Evolutionary conservation across 1,140 invertebrate species (phyloP).

Genomic region (Trichonephila inaurata): DNA sequence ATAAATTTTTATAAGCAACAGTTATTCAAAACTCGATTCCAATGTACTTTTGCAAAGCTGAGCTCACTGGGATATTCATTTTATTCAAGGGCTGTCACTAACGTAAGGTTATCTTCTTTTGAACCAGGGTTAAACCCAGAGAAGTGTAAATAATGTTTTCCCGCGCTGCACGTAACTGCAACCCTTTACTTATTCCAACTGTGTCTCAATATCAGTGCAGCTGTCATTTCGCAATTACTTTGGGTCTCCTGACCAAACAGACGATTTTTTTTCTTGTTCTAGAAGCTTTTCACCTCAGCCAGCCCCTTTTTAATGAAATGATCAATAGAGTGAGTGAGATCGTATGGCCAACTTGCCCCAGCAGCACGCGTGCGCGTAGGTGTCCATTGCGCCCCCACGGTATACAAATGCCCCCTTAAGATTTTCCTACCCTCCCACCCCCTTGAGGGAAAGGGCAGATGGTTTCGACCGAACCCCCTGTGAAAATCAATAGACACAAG

Average conservation of each 20-base stretch:
- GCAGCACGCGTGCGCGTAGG: conserved; percentile 52
- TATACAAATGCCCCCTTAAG: conserved; percentile 63
- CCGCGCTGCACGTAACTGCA: not conserved
- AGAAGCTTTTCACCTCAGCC: conserved; percentile 19
- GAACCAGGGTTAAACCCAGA: not conserved
- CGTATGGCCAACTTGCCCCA: conserved; percentile 30
- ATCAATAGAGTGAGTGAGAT: conserved; percentile 67
- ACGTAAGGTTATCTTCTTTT: not conserved
- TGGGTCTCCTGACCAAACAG: conserved; percentile 46
- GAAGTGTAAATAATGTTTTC: not conserved
- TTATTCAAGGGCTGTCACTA: not conserved
- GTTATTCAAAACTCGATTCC: too few species aligned
- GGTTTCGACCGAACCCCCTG: conserved; percentile 72
- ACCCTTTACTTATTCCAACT: not conserved
- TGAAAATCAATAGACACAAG: conserved; percentile 74
- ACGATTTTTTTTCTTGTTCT: conserved; percentile 45
- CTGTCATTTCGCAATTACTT: conserved; percentile 51
- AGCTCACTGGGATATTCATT: not conserved
- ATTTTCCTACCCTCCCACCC: conserved; percentile 67
- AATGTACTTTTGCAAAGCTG: not conserved
- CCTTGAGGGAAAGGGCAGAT: conserved; percentile 68
- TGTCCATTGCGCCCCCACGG: conserved; percentile 54
- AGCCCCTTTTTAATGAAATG: conserved; percentile 66
- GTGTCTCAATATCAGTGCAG: conserved; percentile 7
- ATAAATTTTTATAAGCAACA: too few species aligned